Conservation (phyloP, 2,888 invertebrate species). For the Ctena decussata region DNA sequence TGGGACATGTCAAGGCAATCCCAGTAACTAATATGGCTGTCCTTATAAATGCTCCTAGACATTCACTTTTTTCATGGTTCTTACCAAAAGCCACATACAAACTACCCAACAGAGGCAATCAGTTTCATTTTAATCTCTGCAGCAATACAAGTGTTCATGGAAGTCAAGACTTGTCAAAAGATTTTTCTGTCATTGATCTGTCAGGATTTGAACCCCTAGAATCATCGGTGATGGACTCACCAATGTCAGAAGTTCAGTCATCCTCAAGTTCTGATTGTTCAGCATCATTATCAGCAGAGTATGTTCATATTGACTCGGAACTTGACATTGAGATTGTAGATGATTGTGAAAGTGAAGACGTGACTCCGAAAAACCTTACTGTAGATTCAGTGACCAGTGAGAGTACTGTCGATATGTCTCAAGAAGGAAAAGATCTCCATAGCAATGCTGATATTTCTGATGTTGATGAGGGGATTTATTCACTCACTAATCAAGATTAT, state of each 20-base stretch:
- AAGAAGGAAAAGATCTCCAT: not conserved
- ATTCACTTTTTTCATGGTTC: slow-evolving; percentile 72
- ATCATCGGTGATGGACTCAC: slow-evolving; percentile 41
- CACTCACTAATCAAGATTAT: slow-evolving; percentile 30
- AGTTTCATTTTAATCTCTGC: slow-evolving; percentile 67
- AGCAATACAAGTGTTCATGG: slow-evolving; percentile 37
- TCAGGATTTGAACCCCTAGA: slow-evolving; percentile 80
- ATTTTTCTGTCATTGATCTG: slow-evolving; percentile 68
- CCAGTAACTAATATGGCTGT: slow-evolving; percentile 70
- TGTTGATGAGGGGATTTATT: not conserved
- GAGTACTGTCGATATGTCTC: not conserved
- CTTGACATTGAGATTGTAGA: slow-evolving; percentile 22
- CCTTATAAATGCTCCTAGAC: slow-evolving; percentile 72
- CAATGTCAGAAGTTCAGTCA: slow-evolving; percentile 11
- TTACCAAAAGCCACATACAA: slow-evolving; percentile 74
- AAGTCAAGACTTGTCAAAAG: slow-evolving; percentile 66
- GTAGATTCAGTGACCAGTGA: not conserved
- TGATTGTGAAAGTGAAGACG: not conserved
- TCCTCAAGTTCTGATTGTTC: slow-evolving; percentile 28
- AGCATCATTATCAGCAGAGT: slow-evolving; percentile 48
- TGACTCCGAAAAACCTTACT: not conserved
- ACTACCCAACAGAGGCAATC: slow-evolving; percentile 66
- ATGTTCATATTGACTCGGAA: slow-evolving; percentile 55
- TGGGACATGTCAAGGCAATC: slow-evolving; percentile 68
- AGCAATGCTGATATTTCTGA: not conserved